phyloP scores from a whole-genome alignment of 1,140 invertebrate species.

The Apis mellifera region Amel_HAv3.1 CM009932.2:15490001-15490500 shows the following conservation, averaged over 20 bases:
- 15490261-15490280: background rate
- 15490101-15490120: no score
- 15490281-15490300: constrained; percentile 2
- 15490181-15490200: no score
- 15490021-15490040: constrained; percentile 31
- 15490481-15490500: constrained; percentile 43
- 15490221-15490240: background rate
- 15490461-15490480: background rate
- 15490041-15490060: constrained; percentile 64
- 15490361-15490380: constrained; percentile 22
- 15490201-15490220: background rate
- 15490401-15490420: background rate
- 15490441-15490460: constrained; percentile 12
- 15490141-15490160: no score
- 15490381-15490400: constrained; percentile 30
- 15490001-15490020: constrained; percentile 37
- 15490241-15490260: no score
- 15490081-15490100: constrained; percentile 18
- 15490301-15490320: constrained; percentile 28
- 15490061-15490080: constrained; percentile 44
- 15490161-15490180: no score
- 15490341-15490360: constrained; percentile 20
- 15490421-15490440: background rate
- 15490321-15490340: constrained; percentile 18
- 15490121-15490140: no score